phyloP scores from a whole-genome alignment of 2,888 invertebrate genomes.

The Agrenia bidenticulata region DNA sequence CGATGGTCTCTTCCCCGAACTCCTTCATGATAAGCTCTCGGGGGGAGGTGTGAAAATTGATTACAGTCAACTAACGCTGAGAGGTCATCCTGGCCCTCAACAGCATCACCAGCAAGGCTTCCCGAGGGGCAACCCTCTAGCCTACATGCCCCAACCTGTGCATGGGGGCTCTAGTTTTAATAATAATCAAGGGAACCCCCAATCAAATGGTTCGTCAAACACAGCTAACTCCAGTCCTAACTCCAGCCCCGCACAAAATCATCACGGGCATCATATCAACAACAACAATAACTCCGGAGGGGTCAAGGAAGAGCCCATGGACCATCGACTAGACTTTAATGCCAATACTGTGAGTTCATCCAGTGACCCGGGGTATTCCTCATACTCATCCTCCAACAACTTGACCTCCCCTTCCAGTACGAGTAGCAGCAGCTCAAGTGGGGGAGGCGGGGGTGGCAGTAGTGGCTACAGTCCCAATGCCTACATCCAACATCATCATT shows the following conservation, averaged over 20 bases:
- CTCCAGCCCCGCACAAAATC: constrained; percentile 26
- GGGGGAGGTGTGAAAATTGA: constrained; percentile 31
- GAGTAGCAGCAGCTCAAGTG: constrained; percentile 42
- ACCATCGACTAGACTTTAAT: constrained; percentile 56
- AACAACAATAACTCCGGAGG: not conserved
- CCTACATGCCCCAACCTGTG: constrained; percentile 90
- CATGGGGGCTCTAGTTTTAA: constrained; percentile 68
- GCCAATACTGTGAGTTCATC: constrained; percentile 69
- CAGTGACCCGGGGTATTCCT: constrained; percentile 54
- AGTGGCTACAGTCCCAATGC: constrained; percentile 49
- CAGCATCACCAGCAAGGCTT: constrained; percentile 3
- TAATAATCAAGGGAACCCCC: constrained; percentile 29
- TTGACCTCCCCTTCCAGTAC: constrained; percentile 53
- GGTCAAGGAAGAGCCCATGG: constrained; percentile 80
- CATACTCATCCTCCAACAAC: constrained; percentile 52
- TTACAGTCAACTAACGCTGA: constrained; percentile 31
- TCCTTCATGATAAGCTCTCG: constrained; percentile 61
- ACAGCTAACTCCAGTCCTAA: constrained; percentile 26
- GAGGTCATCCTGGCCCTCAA: constrained; percentile 29
- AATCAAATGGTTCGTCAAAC: constrained; percentile 53
- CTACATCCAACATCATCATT: constrained; percentile 48
- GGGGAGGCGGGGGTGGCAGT: constrained; percentile 32
- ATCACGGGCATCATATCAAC: not conserved
- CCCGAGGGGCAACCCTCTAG: constrained; percentile 64
- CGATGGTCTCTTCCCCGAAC: constrained; percentile 82